Base-by-base conservation (phyloP, 1,140 invertebrate species). In the Drosophila triauraria region DNA sequence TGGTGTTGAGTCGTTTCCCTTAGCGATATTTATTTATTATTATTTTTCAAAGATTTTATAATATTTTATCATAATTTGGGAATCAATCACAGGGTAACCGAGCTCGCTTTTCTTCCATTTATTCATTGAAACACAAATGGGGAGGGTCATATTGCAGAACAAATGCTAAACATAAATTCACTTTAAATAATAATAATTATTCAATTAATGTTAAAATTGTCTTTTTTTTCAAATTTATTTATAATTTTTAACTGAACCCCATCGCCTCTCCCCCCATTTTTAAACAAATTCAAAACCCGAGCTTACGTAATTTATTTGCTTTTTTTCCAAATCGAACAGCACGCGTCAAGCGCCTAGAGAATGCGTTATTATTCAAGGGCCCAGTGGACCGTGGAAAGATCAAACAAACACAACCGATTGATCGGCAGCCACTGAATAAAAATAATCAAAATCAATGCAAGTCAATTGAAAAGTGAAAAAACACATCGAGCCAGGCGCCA, bases 381-480 rank as follows among this genome's bases (percentile, higher is more conserved):
- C 64, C 85, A 90, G 63, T 81, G 84, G 83, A 81, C 85, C 85
- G 67, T 20, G 62, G 25, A 60, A 20, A 84, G 42, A 51, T 57
- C 74, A 60, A 64, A 59, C 68, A 50, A 50, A 64, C 53, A 61
- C 30, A 51, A 43, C 40, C 17, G 43, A 23, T n/a, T 43, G 56
- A 30, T 48, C 32, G 32, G 25, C n/a, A 32, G 15, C 43, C 27
- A 62, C 42, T 12, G 27, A 10, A 8, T 32, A 35, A 61, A 81
- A 77, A 74, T 57, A 81, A 88, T 88, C 85, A 75, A 90, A 88
- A 90, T 90, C 85, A 87, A 88, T 88, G 84, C 84, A 56, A 59
- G 61, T 78, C 80, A 88, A 90, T 88, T 90, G 79, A 88, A 72
- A 47, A 88, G 62, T 70, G 70, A 67, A 62, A 64, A 38, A 25